Percentiles rank a stretch among this genome's conserved stretches.
phyloP scores from a whole-genome alignment of 2,797 vertebrate species.

The Telmatherina bonti region DNA sequence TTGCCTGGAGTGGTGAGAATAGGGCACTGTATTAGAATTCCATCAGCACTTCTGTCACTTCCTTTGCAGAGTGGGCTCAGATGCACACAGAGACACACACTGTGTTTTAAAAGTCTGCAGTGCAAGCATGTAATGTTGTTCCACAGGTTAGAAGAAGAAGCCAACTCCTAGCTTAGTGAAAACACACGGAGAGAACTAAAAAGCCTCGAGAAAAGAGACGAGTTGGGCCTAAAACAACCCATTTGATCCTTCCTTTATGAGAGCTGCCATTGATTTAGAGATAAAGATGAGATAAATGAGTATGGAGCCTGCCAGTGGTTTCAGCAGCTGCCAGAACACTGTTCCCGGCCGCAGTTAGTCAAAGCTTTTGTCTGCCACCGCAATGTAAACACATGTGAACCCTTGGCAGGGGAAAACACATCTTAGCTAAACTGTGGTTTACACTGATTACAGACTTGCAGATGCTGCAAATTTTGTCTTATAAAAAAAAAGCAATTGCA shows the following conservation, averaged over 20 bases:
- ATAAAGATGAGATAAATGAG: slow-evolving; percentile 92
- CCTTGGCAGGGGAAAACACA: slow-evolving; percentile 73
- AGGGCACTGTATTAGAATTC: slow-evolving; percentile 56
- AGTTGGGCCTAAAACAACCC: slow-evolving; percentile 89
- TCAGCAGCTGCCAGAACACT: slow-evolving; percentile 85
- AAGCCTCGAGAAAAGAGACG: slow-evolving; percentile 72
- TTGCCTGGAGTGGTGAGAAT: slow-evolving; percentile 62
- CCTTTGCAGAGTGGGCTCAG: slow-evolving; percentile 38
- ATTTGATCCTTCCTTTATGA: slow-evolving; percentile 82
- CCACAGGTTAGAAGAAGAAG: slow-evolving; percentile 55
- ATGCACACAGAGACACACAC: slow-evolving; percentile 12
- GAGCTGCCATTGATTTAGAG: slow-evolving; percentile 87
- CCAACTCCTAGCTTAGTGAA: slow-evolving; percentile 41
- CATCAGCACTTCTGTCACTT: slow-evolving; percentile 65
- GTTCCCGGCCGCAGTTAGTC: slow-evolving; percentile 63
- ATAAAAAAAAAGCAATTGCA: slow-evolving; percentile 39
- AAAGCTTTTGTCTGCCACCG: slow-evolving; percentile 70
- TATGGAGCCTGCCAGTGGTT: slow-evolving; percentile 83
- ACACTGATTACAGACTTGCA: slow-evolving; percentile 76
- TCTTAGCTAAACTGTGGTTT: slow-evolving; percentile 73
- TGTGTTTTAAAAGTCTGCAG: slow-evolving; percentile 5
- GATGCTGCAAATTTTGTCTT: slow-evolving; percentile 72
- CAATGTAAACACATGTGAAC: slow-evolving; percentile 78
- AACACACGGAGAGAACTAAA: slow-evolving; percentile 53
- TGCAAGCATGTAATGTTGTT: slow-evolving; percentile 27